Evolutionary conservation across 2,888 invertebrate genomes (phyloP).

Genomic region (Oligia latruncula): DNA sequence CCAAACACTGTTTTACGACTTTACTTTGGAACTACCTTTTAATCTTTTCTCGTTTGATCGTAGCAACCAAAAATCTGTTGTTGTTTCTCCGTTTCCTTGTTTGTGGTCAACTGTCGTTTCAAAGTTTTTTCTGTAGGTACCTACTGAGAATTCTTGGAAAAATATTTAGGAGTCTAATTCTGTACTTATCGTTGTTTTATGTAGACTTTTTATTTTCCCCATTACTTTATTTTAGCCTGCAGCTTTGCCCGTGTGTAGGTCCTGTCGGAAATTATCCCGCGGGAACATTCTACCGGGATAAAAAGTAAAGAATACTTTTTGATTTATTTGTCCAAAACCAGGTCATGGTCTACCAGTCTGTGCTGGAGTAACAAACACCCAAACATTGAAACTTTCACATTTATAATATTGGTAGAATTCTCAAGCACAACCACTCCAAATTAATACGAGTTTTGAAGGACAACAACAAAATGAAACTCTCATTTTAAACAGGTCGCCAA

Average conservation of each 20-base stretch:
- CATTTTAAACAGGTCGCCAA: background rate
- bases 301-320: background rate
- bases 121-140: background rate
- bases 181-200: background rate
- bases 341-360: background rate
- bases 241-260: background rate
- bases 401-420: background rate
- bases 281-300: background rate
- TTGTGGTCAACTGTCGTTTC: background rate
- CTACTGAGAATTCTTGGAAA: background rate
- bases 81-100: background rate
- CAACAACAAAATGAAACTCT: background rate
- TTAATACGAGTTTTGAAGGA: background rate
- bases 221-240: background rate
- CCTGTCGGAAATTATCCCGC: background rate
- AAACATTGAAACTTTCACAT: background rate
- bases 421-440: background rate
- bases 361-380: background rate
- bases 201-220: background rate
- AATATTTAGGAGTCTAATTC: background rate
- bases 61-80: background rate
- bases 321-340: too few relatives aligned
- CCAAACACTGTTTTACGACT: slow-evolving; percentile 18
- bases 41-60: slow-evolving; percentile 35
- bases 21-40: slow-evolving; percentile 16